Percentiles rank a stretch among this genome's conserved stretches.
phyloP scores from a whole-genome alignment of 2,888 invertebrate genomes.

The Schizotus pectinicornis region DNA sequence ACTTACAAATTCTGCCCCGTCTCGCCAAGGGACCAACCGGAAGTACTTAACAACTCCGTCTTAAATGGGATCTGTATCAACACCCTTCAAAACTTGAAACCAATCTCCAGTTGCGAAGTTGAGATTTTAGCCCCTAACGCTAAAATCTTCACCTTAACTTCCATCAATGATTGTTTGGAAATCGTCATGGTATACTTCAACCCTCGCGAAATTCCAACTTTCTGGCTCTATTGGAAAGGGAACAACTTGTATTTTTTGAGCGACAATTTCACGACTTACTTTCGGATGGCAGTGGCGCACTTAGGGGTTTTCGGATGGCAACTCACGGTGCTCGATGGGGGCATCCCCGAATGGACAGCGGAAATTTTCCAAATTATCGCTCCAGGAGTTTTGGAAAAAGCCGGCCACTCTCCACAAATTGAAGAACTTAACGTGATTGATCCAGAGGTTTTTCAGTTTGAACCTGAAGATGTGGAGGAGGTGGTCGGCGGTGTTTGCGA shows the following conservation, averaged over 20 bases:
- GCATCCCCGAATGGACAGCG: conserved; percentile 51
- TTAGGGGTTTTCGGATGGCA: conserved; percentile 93
- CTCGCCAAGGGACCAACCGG: conserved; percentile 6
- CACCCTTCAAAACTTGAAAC: conserved; percentile 33
- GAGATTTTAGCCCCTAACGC: conserved; percentile 36
- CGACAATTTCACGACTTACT: conserved; percentile 82
- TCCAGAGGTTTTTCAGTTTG: not conserved
- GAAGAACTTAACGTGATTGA: conserved; percentile 7
- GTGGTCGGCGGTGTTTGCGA: no score
- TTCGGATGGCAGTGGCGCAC: conserved; percentile 87
- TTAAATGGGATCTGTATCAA: conserved; percentile 49
- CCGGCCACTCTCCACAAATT: not conserved
- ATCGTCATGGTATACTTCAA: conserved; percentile 50
- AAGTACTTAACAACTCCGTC: conserved; percentile 27
- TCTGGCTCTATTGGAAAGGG: conserved; percentile 48
- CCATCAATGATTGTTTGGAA: conserved; percentile 36
- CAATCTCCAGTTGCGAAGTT: conserved; percentile 41
- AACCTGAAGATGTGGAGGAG: not conserved
- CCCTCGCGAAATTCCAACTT: conserved; percentile 43
- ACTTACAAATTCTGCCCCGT: conserved; percentile 68
- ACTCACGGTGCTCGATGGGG: conserved; percentile 42
- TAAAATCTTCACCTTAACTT: conserved; percentile 49
- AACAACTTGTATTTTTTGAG: conserved; percentile 82
- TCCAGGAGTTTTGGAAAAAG: conserved; percentile 57
- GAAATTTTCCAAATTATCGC: conserved; percentile 79